These are phyloP conservation scores for Panulirus ornatus DNA, from an alignment of 1,140 invertebrate genomes.

Conservation along the genomic window DNA sequence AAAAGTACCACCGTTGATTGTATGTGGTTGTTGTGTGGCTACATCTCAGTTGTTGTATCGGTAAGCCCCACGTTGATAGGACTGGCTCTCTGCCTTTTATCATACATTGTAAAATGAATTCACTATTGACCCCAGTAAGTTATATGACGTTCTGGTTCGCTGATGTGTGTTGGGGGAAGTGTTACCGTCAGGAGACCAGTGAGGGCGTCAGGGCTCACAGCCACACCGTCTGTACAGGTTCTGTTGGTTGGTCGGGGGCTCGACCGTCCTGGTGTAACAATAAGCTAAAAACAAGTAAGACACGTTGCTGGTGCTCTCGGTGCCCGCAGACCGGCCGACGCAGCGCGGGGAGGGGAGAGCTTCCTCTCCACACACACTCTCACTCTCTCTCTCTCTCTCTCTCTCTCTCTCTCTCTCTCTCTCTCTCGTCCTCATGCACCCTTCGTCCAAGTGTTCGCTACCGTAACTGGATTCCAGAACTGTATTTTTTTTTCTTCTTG, in stretches of 20 bases:
- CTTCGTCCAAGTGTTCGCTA: neutral
- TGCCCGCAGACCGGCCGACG: neutral
- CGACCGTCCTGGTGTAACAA: neutral
- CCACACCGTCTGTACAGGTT: neutral
- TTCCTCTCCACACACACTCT: neutral
- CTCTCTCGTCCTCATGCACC: neutral
- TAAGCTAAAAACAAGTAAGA: neutral
- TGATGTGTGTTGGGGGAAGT: too few species aligned
- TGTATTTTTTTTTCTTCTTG: neutral
- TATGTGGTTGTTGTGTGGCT: too few species aligned
- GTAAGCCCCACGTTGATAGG: too few species aligned
- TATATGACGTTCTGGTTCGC: too few species aligned
- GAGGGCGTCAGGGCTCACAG: neutral
- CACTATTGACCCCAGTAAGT: too few species aligned
- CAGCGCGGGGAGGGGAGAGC: too few species aligned
- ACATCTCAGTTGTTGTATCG: too few species aligned
- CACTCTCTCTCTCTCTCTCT: neutral
- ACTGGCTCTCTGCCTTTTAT: too few species aligned
- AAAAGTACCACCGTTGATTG: too few species aligned
- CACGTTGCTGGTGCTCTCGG: neutral
- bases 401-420: constrained; percentile 17
- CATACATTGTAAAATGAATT: too few species aligned
- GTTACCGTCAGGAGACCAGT: too few species aligned
- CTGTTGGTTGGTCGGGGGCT: neutral
- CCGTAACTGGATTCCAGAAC: too few species aligned